phyloP scores from a whole-genome alignment of 2,888 invertebrate species.

The Venusia cambrica region DNA sequence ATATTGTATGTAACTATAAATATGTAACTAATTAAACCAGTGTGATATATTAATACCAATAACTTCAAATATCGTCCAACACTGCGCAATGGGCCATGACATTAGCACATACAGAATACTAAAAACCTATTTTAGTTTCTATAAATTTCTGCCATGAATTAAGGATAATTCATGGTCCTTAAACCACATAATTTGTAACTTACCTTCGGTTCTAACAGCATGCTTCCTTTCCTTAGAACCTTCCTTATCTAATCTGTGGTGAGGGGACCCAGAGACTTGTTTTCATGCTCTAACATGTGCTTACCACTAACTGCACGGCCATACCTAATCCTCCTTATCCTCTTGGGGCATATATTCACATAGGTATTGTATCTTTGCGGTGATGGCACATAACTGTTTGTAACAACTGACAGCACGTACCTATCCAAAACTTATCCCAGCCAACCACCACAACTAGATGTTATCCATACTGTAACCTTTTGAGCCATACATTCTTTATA shows the following conservation, averaged over 20 bases:
- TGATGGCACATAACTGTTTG: slow-evolving; percentile 53
- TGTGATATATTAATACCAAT: too few relatives aligned
- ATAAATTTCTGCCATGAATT: too few relatives aligned
- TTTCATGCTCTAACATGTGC: slow-evolving; percentile 50
- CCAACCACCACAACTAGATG: slow-evolving; percentile 47
- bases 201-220: slow-evolving; percentile 50
- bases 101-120: neutral
- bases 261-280: too few relatives aligned
- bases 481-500: too few relatives aligned
- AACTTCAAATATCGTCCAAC: too few relatives aligned
- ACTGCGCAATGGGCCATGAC: too few relatives aligned
- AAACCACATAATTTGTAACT: slow-evolving; percentile 44
- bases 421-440: slow-evolving; percentile 54
- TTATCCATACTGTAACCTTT: too few relatives aligned
- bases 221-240: slow-evolving; percentile 54
- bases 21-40: too few relatives aligned
- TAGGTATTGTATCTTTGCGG: slow-evolving; percentile 26
- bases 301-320: slow-evolving; percentile 57
- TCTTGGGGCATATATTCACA: slow-evolving; percentile 42
- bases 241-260: slow-evolving; percentile 56
- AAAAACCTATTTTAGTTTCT: neutral
- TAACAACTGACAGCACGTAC: slow-evolving; percentile 56
- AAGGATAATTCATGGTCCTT: too few relatives aligned
- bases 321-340: slow-evolving; percentile 40
- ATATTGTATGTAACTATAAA: too few relatives aligned